Evolutionary conservation across 2,797 vertebrate genomes (phyloP), one percentile per base, ranked within the genome.

Genomic region (Clarias laeviceps): DNA sequence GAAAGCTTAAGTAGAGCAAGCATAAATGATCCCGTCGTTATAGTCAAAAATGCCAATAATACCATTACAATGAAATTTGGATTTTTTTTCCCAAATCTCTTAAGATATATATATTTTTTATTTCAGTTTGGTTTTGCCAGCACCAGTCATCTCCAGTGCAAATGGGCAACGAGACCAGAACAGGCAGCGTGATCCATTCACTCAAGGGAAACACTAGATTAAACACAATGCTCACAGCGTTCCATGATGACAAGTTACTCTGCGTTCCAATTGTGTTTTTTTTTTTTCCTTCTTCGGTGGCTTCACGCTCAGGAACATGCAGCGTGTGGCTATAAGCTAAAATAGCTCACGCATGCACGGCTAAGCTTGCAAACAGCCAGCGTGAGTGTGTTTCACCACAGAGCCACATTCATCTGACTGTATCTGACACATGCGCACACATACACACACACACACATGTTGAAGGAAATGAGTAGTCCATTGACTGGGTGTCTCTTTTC

Each of bases 331-430:
- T 88, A 91, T 89, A 81, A 90, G 91, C 94, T 94, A 94, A 95
- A 95, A 94, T 93, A 94, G 93, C 91, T 93, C 88, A 88, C 90
- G 84, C 87, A 92, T 91, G 92, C 92, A 93, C 90, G 84, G 88
- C 83, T 86, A 83, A 90, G 91, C 92, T 90, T 92, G 93, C 91
- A 93, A 94, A 94, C 93, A 91, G 88, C 87, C 88, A 92, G 89
- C 87, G 90, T 84, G 90, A 92, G 90, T 89, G 87, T 90, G 90
- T 92, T 91, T 62, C 87, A 89, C 93, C 85, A 94, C 93, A 94
- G 91, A 91, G 59, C 89, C 74, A 88, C 91, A 94, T 94, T 95
- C 94, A 95, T 93, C 87, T 90, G 88, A 89, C 91, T 90, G 89
- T 74, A 87, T 27, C 50, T 54, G 50, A 87, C 77, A 85, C 83